A percentile compares a stretch with the other conserved stretches of the same genome.
These are phyloP conservation scores for Tipula vernalis DNA, from an alignment of 2,888 invertebrate genomes.

Conservation along the genomic window DNA sequence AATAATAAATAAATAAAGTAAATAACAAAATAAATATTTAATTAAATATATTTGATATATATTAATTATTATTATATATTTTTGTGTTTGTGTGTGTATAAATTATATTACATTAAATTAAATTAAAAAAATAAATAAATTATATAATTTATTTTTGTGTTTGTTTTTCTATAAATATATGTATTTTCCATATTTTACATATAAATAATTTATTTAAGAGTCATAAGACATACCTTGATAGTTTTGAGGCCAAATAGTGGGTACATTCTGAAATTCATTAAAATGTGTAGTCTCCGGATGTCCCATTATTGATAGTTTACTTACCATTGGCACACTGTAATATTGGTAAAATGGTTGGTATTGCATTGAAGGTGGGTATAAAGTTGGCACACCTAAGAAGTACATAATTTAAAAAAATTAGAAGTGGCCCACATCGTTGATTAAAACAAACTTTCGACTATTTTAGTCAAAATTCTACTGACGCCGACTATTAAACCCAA, in stretches of 20 bases:
- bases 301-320: neutral
- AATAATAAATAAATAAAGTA: slow-evolving; percentile 5
- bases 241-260: slow-evolving; percentile 39
- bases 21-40: neutral
- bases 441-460: too few species aligned
- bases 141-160: neutral
- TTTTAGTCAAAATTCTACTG: too few species aligned
- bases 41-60: slow-evolving; percentile 7
- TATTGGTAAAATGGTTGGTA: slow-evolving; percentile 39
- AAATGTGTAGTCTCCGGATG: neutral
- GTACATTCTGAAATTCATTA: slow-evolving; percentile 30
- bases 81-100: neutral
- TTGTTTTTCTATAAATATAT: neutral
- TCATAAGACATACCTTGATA: slow-evolving; percentile 32
- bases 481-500: too few species aligned
- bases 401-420: neutral
- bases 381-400: slow-evolving; percentile 32
- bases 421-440: too few species aligned
- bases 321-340: slow-evolving; percentile 39
- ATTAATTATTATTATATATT: neutral
- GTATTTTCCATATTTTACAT: neutral
- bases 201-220: slow-evolving; percentile 5
- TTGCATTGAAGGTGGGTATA: slow-evolving; percentile 39
- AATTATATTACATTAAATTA: neutral
- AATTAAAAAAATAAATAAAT: neutral